Base-by-base conservation (phyloP, 2,113 vertebrate genomes). In the Scartelaos histophorus region DNA sequence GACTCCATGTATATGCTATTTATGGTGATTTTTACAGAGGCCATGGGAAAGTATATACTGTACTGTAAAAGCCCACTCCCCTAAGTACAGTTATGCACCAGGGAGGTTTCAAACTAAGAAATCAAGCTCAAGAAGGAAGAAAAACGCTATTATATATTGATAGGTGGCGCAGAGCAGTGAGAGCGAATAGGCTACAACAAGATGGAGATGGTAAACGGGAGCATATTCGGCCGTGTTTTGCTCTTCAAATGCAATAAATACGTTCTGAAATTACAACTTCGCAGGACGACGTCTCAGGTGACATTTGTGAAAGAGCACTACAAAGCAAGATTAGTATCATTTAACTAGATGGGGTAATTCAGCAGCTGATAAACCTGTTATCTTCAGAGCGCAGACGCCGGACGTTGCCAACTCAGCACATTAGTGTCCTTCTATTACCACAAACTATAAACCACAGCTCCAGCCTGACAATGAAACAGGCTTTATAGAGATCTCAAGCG, bases 1-100 rank as follows among this genome's bases (percentile, higher is more conserved):
- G 84, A 85, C 89, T 78, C 85, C 85, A 54, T 91, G 88, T 90
- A 54, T 21, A 91, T 87, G 87, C 88, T 92, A 93, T 93, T 89
- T 91, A 91, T 86, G 82, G 91, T 65, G 79, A 86, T 89, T 90
- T 58, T 89, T 87, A 86, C 80, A 89, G 82, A 79, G 71, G 78
- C 79, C 87, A 80, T 76, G 25, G 16, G 82, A 79, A 82, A 68
- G 72, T 80, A 83, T 82, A 87, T 87, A 83, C 51, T 67, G 69
- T 70, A 74, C 61, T 70, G 80, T 69, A 73, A 29, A 16, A 58
- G 67, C 78, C 38, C 61, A 75, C 75, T 76, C 77, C 70, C 72
- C 73, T 47, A 80, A 82, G 79, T 74, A 73, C 66, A 61, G 65
- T 16, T 58, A 13, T 76, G 79, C 84, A 71, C 75, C 13, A 12